Evolutionary conservation across 2,113 vertebrate species (phyloP), one percentile per base, ranked within the genome.

Genomic region (Vicugna pacos): DNA sequence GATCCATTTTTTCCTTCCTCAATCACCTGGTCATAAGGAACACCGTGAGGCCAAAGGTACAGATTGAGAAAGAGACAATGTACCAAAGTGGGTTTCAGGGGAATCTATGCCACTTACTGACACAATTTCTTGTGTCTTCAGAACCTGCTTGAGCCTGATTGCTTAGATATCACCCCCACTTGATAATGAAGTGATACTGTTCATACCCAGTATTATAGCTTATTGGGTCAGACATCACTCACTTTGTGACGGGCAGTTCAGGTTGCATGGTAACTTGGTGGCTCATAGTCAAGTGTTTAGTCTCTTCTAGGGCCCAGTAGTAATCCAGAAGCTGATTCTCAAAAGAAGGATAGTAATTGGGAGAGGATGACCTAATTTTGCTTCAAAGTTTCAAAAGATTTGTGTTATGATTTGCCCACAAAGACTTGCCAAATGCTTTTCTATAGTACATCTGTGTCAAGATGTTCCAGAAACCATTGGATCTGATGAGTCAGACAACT

Each of bases 91-190:
- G 32, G 30, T n/a, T 82, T 75, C 54, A 30, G 54, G 9, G 35
- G 12, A 42, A 92, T 77, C 24, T 64, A 28, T 89, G 38, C 20
- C 84, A 58, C 28, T 69, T 81, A 4, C 60, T 64, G 26, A 42
- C n/a, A n/a, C 6, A 80, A 75, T 80, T 64, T 93, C 62, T 93
- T 97, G 3, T 84, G 30, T 86, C 64, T 93, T 82, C 24, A 50
- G 58, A 56, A 60, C 30, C 38, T 92, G 32, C 26, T 73, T 80
- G 54, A 79, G 30, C 35, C 32, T 48, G 13, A 83, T 52, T 58
- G 72, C 46, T 28, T 64, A n/a, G 32, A 52, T 72, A 22, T 2
- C 35, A 58, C 24, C 76, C 42, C 42, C 50, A 62, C 12, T 52
- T 60, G 62, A 67, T 67, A 42, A 35, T 30, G 50, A 81, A 64